A percentile compares a stretch with the other conserved stretches of the same genome.
Evolutionary conservation across 1,140 invertebrate species (phyloP).

Genomic region (Drosophila kanapiae): DNA sequence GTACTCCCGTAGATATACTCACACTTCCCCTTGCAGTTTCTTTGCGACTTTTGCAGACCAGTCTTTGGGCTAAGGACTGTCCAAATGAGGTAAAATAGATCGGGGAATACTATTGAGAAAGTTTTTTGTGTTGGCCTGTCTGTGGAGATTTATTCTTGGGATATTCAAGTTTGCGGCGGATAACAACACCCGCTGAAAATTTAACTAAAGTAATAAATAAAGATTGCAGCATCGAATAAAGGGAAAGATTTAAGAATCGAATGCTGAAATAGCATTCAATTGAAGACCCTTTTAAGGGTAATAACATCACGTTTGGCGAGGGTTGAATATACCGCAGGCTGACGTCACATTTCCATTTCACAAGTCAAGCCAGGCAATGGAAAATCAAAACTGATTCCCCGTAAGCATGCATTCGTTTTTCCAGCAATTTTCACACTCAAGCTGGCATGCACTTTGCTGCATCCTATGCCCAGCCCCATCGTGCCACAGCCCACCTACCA

Average conservation of each 20-base stretch:
- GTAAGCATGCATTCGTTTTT: constrained; percentile 53
- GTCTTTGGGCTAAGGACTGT: constrained; percentile 34
- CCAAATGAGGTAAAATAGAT: constrained; percentile 69
- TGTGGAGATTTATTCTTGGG: constrained; percentile 63
- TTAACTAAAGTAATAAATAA: constrained; percentile 8
- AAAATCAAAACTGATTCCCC: constrained; percentile 39
- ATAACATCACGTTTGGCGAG: constrained; percentile 35
- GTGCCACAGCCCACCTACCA: background rate
- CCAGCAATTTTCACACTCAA: constrained; percentile 79
- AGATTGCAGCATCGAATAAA: background rate
- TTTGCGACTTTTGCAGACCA: constrained; percentile 18
- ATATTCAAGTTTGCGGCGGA: constrained; percentile 42
- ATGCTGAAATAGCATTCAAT: constrained; percentile 3
- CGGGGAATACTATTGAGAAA: constrained; percentile 43
- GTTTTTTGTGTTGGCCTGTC: constrained; percentile 31
- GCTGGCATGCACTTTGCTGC: constrained; percentile 68
- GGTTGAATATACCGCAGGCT: constrained; percentile 23
- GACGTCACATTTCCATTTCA: constrained; percentile 32
- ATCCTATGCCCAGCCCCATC: background rate
- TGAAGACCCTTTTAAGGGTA: constrained; percentile 13
- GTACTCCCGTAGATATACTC: constrained; percentile 21
- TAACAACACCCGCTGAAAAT: background rate
- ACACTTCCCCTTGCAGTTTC: constrained; percentile 32
- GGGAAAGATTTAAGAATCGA: constrained; percentile 10
- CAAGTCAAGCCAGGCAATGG: constrained; percentile 14